Percentiles rank a stretch among this genome's conserved stretches.
Evolutionary conservation across 1,140 invertebrate genomes (phyloP).

Genomic region (Anthonomus grandis): DNA sequence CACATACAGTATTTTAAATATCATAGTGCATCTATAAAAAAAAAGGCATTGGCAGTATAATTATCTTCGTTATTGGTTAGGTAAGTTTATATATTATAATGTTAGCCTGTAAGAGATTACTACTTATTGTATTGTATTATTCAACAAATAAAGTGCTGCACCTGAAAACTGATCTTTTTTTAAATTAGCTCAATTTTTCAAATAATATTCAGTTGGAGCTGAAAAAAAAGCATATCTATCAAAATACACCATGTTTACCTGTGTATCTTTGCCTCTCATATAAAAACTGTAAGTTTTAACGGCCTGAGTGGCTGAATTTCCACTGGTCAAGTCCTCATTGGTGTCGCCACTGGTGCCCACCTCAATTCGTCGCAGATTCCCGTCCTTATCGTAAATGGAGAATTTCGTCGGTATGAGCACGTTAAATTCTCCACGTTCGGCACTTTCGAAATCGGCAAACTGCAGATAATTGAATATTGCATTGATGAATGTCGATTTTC

Average conservation of each 20-base stretch:
- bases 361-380: conserved; percentile 14
- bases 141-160: too few species aligned
- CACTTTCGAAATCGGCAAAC: conserved; percentile 32
- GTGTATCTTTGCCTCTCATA: conserved; percentile 26
- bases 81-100: too few species aligned
- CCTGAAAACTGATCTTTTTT: too few species aligned
- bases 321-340: conserved; percentile 35
- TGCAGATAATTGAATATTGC: conserved; percentile 42
- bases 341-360: conserved; percentile 28
- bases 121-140: too few species aligned
- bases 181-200: too few species aligned
- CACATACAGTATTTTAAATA: too few species aligned
- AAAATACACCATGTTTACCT: not conserved
- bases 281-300: conserved; percentile 41
- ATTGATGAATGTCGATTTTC: conserved; percentile 47
- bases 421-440: conserved; percentile 27
- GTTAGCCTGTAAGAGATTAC: too few species aligned
- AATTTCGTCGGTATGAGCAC: conserved; percentile 39
- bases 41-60: too few species aligned
- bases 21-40: too few species aligned
- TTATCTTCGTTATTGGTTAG: too few species aligned
- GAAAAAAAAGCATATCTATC: not conserved
- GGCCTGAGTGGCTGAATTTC: conserved; percentile 41
- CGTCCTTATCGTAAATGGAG: conserved; percentile 33
- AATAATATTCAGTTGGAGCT: not conserved